These are phyloP conservation scores for Coremacera marginata DNA, from an alignment of 2,888 invertebrate genomes.

Conservation along the genomic window DNA sequence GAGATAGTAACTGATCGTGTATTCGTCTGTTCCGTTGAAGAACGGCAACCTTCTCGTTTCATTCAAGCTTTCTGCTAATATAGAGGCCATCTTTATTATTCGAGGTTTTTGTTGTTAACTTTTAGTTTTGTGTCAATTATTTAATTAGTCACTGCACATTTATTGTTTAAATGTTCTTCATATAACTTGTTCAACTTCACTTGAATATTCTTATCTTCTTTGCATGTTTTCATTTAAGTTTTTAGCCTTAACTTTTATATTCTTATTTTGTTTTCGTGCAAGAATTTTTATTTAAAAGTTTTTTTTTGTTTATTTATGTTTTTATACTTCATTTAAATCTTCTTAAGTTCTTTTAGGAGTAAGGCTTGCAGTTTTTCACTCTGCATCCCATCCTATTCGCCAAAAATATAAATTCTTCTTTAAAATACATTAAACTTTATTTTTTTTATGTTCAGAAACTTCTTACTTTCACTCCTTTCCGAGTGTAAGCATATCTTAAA, in stretches of 20 bases:
- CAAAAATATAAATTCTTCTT: background rate
- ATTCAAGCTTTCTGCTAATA: constrained; percentile 6
- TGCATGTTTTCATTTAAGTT: background rate
- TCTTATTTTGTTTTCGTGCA: background rate
- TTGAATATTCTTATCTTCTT: too few relatives aligned
- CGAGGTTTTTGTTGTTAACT: too few relatives aligned
- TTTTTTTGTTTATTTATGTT: background rate
- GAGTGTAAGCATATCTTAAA: too few relatives aligned
- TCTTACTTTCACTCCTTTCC: too few relatives aligned
- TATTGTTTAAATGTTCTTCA: background rate
- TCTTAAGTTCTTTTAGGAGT: background rate
- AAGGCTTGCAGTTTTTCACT: constrained; percentile 11
- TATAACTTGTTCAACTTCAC: too few relatives aligned
- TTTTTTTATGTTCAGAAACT: too few relatives aligned
- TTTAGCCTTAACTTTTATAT: background rate
- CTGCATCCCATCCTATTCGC: constrained; percentile 37
- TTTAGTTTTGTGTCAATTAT: too few relatives aligned
- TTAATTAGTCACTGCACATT: background rate
- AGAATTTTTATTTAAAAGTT: background rate
- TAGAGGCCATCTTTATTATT: background rate
- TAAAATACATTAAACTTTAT: too few relatives aligned
- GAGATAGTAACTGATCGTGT: constrained; percentile 10
- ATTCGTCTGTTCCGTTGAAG: constrained; percentile 14
- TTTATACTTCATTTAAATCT: background rate
- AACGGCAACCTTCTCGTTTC: constrained; percentile 12